These are phyloP conservation scores for Arge pagana DNA, from an alignment of 2,888 invertebrate species.

Conservation along the genomic window DNA sequence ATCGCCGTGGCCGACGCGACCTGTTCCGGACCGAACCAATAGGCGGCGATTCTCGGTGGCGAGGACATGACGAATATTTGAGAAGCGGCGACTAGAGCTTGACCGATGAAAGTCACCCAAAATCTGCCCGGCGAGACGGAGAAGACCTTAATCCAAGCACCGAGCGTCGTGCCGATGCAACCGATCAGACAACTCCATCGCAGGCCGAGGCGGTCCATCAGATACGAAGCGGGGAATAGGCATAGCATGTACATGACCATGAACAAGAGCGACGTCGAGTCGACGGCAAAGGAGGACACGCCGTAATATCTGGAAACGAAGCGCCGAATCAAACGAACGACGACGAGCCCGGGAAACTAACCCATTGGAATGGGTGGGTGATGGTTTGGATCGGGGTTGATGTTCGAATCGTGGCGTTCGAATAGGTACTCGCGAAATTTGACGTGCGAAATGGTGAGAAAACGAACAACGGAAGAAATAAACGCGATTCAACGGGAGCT, in stretches of 20 bases:
- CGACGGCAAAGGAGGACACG: constrained; percentile 56
- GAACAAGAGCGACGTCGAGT: constrained; percentile 68
- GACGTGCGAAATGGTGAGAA: too few relatives aligned
- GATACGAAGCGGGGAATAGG: constrained; percentile 63
- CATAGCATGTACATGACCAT: constrained; percentile 68
- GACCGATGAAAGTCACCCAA: constrained; percentile 50
- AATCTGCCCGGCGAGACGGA: constrained; percentile 2
- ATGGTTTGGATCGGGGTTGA: too few relatives aligned
- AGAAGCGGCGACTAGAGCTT: constrained; percentile 63
- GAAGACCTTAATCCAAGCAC: constrained; percentile 57
- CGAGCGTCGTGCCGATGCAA: constrained; percentile 62
- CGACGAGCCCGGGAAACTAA: too few relatives aligned
- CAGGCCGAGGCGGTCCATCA: constrained; percentile 57
- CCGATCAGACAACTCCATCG: constrained; percentile 59
- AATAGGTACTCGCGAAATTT: too few relatives aligned
- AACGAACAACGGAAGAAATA: too few relatives aligned
- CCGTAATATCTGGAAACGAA: constrained; percentile 53
- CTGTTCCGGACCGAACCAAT: constrained; percentile 68
- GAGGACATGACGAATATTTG: constrained; percentile 69
- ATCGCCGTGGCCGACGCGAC: constrained; percentile 67
- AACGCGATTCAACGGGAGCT: too few relatives aligned
- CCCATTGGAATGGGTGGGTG: too few relatives aligned
- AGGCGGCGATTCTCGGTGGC: constrained; percentile 68
- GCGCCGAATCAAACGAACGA: too few relatives aligned
- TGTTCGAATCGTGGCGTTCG: too few relatives aligned